Conservation (phyloP, 2,113 vertebrate genomes). For the Hyla sarda region DNA sequence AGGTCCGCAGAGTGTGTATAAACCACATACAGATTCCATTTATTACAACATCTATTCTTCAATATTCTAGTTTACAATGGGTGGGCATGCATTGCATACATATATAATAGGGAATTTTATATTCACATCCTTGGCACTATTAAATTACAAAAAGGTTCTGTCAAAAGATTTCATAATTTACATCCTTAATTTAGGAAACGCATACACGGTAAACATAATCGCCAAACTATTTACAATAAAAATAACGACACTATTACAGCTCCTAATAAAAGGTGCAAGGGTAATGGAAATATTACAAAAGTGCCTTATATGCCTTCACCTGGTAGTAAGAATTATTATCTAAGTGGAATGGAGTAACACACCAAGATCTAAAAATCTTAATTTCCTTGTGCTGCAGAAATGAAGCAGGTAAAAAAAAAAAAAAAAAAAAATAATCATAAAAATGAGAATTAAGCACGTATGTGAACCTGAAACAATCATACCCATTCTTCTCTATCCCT, state of each 20-base stretch:
- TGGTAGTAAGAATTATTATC: constrained; percentile 20
- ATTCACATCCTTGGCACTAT: too few relatives aligned
- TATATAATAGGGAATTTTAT: too few relatives aligned
- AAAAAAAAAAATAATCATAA: constrained; percentile 43
- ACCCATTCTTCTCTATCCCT: constrained; percentile 58
- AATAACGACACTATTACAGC: too few relatives aligned
- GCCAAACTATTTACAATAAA: too few relatives aligned
- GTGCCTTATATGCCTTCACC: background rate
- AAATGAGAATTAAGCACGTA: constrained; percentile 22
- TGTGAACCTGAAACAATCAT: constrained; percentile 62
- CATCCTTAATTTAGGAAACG: too few relatives aligned
- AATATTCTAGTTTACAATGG: too few relatives aligned
- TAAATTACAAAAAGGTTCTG: too few relatives aligned
- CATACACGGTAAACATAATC: too few relatives aligned
- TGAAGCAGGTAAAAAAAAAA: constrained; percentile 37
- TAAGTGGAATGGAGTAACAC: background rate
- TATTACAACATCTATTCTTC: too few relatives aligned
- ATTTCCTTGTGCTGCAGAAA: constrained; percentile 27
- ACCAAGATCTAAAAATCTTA: constrained; percentile 4
- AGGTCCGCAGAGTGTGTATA: too few relatives aligned
- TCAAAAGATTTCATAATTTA: background rate
- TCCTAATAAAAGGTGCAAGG: background rate
- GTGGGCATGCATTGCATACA: too few relatives aligned
- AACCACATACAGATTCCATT: too few relatives aligned
- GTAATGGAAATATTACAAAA: background rate